Base-by-base conservation (phyloP, 2,888 invertebrate species). In the Chloroclysta siterata region DNA sequence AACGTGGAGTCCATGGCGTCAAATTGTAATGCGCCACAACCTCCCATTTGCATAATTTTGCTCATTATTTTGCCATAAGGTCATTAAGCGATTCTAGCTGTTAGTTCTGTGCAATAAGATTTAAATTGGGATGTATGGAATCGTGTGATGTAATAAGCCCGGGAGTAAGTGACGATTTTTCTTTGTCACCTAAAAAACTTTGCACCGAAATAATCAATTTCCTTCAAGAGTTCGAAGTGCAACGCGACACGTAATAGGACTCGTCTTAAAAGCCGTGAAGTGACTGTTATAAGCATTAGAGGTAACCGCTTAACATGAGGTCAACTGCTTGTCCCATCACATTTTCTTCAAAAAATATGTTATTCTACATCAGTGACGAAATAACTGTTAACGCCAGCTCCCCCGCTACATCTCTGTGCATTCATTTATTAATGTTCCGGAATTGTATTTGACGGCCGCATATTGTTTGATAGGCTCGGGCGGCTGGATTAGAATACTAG, bases 401-500 rank as follows among this genome's bases (percentile, higher is more conserved):
- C 22, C 15, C 36, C 5, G 14, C 44, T 51, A 62, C 47, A 47
- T 58, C n/a, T 8, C 14, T 52, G 51, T 53, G 69, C 63, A 53
- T 48, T 50, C 42, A 65, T 60, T 44, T 52, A 63, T 63, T 56
- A 44, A 63, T 57, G 47, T 17, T 8, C 36, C 33, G 47, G 58
- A 60, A 63, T 60, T 63, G 64, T 55, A 60, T 66, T 66, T 50
- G 51, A 54, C 52, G 39, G 17, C 29, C 42, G 51, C 48, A 14
- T 41, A 53, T 53, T 47, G 48, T 54, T 22, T 60, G 51, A 51
- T 51, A 50, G 42, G 58, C 42, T 33, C 44, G 33, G 29, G 15
- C 39, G 22, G 48, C n/a, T 22, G 42, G 33, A 54, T 60, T 53
- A 53, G 47, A 60, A 28, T 22, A 15, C 11, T 56, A 36, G 48